phyloP scores from a whole-genome alignment of 1,140 invertebrate species.

The Oreohelix idahoensis region DNA sequence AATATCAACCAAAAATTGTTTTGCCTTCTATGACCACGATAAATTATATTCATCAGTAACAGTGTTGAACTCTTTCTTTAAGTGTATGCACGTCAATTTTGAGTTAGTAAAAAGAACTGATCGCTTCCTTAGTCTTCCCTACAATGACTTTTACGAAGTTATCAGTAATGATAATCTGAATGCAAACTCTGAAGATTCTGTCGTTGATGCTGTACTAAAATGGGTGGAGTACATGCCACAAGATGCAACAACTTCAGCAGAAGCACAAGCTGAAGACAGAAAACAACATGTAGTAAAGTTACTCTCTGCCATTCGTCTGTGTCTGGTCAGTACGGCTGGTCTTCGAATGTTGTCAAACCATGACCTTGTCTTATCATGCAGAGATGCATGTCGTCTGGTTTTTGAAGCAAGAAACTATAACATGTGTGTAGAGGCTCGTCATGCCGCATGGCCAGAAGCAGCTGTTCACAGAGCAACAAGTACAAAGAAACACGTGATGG shows the following conservation, averaged over 20 bases:
- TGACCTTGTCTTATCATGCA: not conserved
- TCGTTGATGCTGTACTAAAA: not conserved
- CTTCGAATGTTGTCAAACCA: not conserved
- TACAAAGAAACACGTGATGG: too few relatives aligned
- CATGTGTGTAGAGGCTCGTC: not conserved
- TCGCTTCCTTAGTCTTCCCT: not conserved
- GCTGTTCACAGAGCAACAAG: too few relatives aligned
- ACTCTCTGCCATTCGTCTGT: not conserved
- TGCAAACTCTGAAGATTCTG: not conserved
- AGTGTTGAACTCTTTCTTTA: not conserved
- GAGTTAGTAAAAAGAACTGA: not conserved
- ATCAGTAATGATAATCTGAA: not conserved
- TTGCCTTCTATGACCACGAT: not conserved
- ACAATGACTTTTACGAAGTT: not conserved
- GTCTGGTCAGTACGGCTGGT: not conserved
- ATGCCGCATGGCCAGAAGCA: not conserved
- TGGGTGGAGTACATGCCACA: not conserved
- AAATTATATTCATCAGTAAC: not conserved
- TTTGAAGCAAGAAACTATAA: not conserved
- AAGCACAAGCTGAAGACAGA: not conserved
- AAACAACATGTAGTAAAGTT: not conserved
- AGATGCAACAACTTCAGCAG: too few relatives aligned
- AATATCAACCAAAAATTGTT: not conserved
- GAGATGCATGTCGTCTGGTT: not conserved
- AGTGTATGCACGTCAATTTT: not conserved